Evolutionary conservation across 2,888 invertebrate species (phyloP), one percentile per base, ranked within the genome.

Genomic region (Chymomyza fuscimana): DNA sequence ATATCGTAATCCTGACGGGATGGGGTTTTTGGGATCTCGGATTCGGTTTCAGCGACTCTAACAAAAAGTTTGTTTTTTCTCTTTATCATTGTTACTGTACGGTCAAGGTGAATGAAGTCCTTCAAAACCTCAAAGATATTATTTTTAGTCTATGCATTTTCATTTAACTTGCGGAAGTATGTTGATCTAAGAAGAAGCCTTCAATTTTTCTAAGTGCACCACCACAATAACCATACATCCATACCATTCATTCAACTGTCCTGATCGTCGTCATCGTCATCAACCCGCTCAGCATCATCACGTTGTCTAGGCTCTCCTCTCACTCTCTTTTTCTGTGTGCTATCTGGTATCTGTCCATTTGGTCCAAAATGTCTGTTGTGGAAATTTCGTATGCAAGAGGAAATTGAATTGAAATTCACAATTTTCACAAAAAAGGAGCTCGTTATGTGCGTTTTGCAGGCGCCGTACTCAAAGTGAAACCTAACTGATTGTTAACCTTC

Each of bases 321-420:
- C 32, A 5, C 5, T 32, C 9, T 2, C 32, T 7, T 2, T 7
- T 4, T 32, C 32, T 63, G 56, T 54, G 67, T 74, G 58, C 79
- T 79, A 70, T 56, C 50, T 61, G 60, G 63, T 52, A 61, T 40
- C n/a, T 46, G 32, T 70, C 40, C 16, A 29, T 62, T 54, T 12
- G n/a, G 19, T 25, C 19, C 54, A 25, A 22, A 25, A n/a, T 58
- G 56, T 65, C 59, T 58, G 7, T 51, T 69, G 72, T 70, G 64
- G 64, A 72, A 75, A 81, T 86, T 86, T 81, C 79, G 76, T 79
- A 80, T 80, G 71, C 82, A 82, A 78, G 73, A 87, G 89, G 89
- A 89, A 88, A 90, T 89, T 87, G 88, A 89, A 89, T 89, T 90
- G 83, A 86, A 90, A 89, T 89, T 82, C 86, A 76, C 74, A 86